Percentiles rank a stretch among this genome's conserved stretches.
phyloP scores from a whole-genome alignment of 1,140 invertebrate genomes.

The Drosophila kurseongensis region DNA sequence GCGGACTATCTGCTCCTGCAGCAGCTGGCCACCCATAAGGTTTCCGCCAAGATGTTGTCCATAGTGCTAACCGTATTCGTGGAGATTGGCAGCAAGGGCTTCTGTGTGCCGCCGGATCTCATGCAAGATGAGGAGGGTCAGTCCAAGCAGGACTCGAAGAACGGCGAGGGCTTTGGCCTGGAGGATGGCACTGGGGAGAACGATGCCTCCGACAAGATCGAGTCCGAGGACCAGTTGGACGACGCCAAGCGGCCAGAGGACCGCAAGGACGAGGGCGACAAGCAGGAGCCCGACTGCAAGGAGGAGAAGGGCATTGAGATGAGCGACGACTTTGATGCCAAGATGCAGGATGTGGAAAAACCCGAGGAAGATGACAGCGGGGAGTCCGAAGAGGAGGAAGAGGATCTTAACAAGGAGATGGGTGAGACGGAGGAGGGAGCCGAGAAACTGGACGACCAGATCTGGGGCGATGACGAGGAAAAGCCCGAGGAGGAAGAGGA shows the following conservation, averaged over 20 bases:
- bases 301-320: slow-evolving; percentile 92
- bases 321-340: slow-evolving; percentile 87
- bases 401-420: slow-evolving; percentile 96
- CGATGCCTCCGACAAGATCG: slow-evolving; percentile 95
- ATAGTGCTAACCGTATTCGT: slow-evolving; percentile 94
- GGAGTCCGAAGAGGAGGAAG: slow-evolving; percentile 89
- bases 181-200: slow-evolving; percentile 97
- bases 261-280: slow-evolving; percentile 85
- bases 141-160: slow-evolving; percentile 86
- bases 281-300: slow-evolving; percentile 89
- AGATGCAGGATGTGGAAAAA: slow-evolving; percentile 91
- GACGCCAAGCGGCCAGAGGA: slow-evolving; percentile 92
- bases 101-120: slow-evolving; percentile 95
- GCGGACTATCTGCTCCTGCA: slow-evolving; percentile 92
- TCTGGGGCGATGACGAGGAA: slow-evolving; percentile 95
- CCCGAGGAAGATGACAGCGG: slow-evolving; percentile 88
- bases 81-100: slow-evolving; percentile 95
- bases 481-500: slow-evolving; percentile 88
- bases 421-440: slow-evolving; percentile 94
- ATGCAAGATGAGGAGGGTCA: slow-evolving; percentile 88
- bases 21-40: slow-evolving; percentile 90
- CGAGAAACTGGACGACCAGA: slow-evolving; percentile 92
- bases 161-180: slow-evolving; percentile 91
- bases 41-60: slow-evolving; percentile 93
- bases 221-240: slow-evolving; percentile 94